Conservation (phyloP, 2,797 vertebrate species). For the Eulemur coronatus region DNA sequence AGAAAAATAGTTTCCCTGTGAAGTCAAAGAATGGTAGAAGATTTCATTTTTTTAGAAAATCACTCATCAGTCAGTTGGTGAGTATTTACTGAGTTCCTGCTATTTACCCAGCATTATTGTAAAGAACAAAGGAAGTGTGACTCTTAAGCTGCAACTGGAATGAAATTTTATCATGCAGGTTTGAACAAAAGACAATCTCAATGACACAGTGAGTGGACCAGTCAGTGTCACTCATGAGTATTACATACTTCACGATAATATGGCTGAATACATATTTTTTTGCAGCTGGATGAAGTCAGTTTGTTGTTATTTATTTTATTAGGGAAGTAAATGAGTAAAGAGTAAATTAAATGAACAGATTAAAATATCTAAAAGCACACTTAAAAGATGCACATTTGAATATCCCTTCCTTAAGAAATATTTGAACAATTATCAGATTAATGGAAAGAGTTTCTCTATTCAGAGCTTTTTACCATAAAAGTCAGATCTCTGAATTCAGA, state of each 20-base stretch:
- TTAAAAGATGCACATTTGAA: not conserved
- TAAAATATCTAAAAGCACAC: not conserved
- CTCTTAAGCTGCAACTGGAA: slow-evolving; percentile 2
- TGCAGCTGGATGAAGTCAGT: not conserved
- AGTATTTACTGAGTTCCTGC: slow-evolving; percentile 39
- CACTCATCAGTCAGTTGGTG: not conserved
- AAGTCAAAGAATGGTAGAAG: not conserved
- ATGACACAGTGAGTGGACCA: not conserved
- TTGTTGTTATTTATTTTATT: not conserved
- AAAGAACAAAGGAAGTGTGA: slow-evolving; percentile 19
- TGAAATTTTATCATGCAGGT: not conserved
- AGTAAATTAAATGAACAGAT: not conserved
- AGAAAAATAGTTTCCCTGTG: not conserved
- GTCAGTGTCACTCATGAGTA: not conserved
- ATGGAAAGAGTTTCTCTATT: not conserved
- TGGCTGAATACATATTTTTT: not conserved
- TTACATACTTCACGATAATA: not conserved
- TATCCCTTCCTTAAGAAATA: not conserved
- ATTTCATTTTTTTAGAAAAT: not conserved
- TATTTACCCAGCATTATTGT: slow-evolving; percentile 50
- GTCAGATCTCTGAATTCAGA: not conserved
- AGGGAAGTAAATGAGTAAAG: not conserved
- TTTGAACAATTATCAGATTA: not conserved
- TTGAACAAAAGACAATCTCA: not conserved
- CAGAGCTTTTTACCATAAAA: not conserved